These are phyloP conservation scores for Epinephelus awoara DNA, from an alignment of 2,797 vertebrate genomes.

Conservation along the genomic window DNA sequence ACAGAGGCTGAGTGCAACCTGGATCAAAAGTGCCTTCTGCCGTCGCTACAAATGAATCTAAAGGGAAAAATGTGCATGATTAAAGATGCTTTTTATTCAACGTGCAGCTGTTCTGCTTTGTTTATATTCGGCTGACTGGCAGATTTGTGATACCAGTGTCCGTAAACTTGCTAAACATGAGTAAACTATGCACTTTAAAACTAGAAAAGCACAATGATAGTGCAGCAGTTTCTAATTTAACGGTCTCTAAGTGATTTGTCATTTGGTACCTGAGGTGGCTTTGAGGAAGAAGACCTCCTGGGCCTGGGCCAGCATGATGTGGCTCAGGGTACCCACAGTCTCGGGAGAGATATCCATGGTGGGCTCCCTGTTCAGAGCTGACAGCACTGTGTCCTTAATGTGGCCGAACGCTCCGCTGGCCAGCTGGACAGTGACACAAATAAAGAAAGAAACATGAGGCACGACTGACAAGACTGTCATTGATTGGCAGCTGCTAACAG, in stretches of 20 bases:
- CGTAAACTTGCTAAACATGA: conserved; percentile 4
- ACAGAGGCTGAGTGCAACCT: conserved; percentile 31
- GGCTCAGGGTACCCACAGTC: conserved; percentile 94
- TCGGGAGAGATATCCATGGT: conserved; percentile 99
- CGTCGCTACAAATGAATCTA: conserved; percentile 43
- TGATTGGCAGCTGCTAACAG: background rate
- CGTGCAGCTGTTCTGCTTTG: conserved; percentile 12
- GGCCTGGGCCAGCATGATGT: conserved; percentile 98
- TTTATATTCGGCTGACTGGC: conserved; percentile 4
- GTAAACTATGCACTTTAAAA: too few relatives aligned
- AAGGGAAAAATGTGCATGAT: conserved; percentile 16
- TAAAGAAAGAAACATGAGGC: conserved; percentile 9
- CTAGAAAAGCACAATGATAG: background rate
- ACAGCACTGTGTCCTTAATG: conserved; percentile 98
- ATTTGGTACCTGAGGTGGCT: conserved; percentile 92
- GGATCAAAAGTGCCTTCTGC: conserved; percentile 41
- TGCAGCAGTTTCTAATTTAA: background rate
- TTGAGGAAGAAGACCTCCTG: conserved; percentile 99
- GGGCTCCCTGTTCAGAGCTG: conserved; percentile 94
- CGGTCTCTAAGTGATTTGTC: background rate
- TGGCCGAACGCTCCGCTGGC: conserved; percentile 96
- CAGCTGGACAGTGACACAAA: conserved; percentile 83
- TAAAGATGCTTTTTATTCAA: conserved; percentile 41
- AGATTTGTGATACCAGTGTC: conserved; percentile 23
- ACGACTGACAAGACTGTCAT: background rate